These are phyloP conservation scores for Varecia variegata DNA, from an alignment of 2,797 vertebrate species.

Conservation along the genomic window DNA sequence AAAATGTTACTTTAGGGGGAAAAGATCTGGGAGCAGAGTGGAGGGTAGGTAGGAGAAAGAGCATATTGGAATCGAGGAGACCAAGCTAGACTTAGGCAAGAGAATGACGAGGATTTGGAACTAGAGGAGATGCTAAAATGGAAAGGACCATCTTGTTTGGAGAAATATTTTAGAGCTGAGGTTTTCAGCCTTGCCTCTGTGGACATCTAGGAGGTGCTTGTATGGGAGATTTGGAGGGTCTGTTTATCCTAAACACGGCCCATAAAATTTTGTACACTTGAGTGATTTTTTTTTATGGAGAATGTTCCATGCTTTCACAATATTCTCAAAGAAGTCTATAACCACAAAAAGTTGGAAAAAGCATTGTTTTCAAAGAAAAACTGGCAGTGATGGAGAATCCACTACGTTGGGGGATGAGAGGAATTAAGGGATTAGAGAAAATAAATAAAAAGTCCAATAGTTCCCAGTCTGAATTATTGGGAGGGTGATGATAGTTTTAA, in stretches of 20 bases:
- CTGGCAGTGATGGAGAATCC: not conserved
- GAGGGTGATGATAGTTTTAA: not conserved
- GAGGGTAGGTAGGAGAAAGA: not conserved
- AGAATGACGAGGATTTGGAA: not conserved
- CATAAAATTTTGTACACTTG: not conserved
- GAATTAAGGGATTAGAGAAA: not conserved
- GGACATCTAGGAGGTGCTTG: not conserved
- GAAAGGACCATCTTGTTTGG: not conserved
- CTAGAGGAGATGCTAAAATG: not conserved
- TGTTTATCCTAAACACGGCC: not conserved
- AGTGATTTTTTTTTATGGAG: not conserved
- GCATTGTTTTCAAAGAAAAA: not conserved
- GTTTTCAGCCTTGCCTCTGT: not conserved
- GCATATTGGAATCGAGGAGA: not conserved
- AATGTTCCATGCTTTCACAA: not conserved
- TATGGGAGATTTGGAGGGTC: too few relatives aligned
- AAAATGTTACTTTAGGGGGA: not conserved
- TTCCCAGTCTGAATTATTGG: not conserved
- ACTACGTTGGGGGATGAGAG: not conserved
- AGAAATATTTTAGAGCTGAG: not conserved
- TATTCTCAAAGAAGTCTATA: not conserved
- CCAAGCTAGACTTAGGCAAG: not conserved
- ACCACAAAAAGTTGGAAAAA: not conserved
- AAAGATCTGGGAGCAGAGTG: not conserved
- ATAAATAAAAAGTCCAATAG: not conserved